Conservation (phyloP, 2,113 vertebrate species). For the Actinemys pallida region DNA sequence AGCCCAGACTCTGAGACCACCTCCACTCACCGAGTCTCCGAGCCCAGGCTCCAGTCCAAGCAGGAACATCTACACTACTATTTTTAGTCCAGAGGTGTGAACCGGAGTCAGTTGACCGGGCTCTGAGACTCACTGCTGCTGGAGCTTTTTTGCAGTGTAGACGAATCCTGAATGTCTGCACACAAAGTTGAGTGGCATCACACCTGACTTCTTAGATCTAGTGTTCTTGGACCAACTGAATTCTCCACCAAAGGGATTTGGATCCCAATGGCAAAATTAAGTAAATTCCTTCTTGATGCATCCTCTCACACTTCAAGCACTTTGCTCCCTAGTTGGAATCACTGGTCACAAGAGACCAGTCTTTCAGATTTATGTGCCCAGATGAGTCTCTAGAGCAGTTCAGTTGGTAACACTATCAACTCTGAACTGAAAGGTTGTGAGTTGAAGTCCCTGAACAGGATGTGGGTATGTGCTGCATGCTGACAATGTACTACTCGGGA, state of each 20-base stretch:
- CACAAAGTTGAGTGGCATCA: background rate
- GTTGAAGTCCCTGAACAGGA: background rate
- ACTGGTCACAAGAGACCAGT: background rate
- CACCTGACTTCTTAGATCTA: background rate
- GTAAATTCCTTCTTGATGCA: background rate
- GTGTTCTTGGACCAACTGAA: slow-evolving; percentile 31
- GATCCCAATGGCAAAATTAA: background rate
- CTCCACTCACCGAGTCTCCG: background rate
- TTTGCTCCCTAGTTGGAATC: background rate
- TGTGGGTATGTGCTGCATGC: background rate
- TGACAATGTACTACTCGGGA: background rate
- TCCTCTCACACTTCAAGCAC: background rate
- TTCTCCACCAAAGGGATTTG: slow-evolving; percentile 7
- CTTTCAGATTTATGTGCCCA: accelerated
- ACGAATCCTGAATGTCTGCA: background rate
- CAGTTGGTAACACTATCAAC: background rate
- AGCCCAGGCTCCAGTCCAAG: background rate
- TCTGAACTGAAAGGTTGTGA: background rate
- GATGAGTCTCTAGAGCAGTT: background rate
- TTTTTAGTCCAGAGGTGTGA: background rate
- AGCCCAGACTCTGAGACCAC: background rate
- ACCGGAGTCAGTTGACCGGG: background rate
- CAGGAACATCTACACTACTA: background rate
- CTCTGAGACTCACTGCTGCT: background rate
- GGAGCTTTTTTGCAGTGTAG: background rate